Base-by-base conservation (phyloP, 2,113 vertebrate genomes). In the Ptilorrhoa leucosticta region DNA sequence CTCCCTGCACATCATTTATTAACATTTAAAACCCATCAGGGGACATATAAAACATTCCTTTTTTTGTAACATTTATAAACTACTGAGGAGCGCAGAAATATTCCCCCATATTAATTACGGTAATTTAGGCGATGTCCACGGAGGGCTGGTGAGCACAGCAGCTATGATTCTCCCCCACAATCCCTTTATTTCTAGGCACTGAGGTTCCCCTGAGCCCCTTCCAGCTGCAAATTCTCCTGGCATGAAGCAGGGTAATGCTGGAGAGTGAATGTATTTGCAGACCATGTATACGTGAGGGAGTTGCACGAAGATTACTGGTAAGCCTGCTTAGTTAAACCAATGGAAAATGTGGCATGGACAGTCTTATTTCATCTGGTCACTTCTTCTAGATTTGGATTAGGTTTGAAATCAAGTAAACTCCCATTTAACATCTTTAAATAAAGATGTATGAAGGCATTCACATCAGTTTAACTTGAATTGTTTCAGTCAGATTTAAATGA, bases 21-120 rank as follows among this genome's bases (percentile, higher is more conserved):
- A 95, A 93, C 96, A 65, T 97, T 93, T 97, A 86, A 97, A 97
- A 89, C 78, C 75, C 22, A 5, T 61, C 81, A 79, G 77, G 96
- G 96, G 92, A 96, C 83, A 68, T 88, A 96, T 94, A 95, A 97
- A 96, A 72, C 79, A 84, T 92, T 93, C 83, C 45, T 73, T 81
- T 96, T 96, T 95, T 91, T 80, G 87, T 95, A 96, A 92, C 78
- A 89, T 96, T 96, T 96, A 97, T 97, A 96, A 96, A 97, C 92
- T 94, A 75, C 85, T 26, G 56, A 89, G 80, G 53, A 95, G 72
- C 6, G 5, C 83, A 93, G 96, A 65, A 85, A 90, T 65, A 89
- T 93, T 92, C 79, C 76, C 48, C 53, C 78, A 15, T 92, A 95
- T 97, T 97, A 96, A 96, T 96, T 96, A 93, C 53, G 2, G 48